phyloP scores from a whole-genome alignment of 2,113 vertebrate species.

The Urocitellus parryii region DNA sequence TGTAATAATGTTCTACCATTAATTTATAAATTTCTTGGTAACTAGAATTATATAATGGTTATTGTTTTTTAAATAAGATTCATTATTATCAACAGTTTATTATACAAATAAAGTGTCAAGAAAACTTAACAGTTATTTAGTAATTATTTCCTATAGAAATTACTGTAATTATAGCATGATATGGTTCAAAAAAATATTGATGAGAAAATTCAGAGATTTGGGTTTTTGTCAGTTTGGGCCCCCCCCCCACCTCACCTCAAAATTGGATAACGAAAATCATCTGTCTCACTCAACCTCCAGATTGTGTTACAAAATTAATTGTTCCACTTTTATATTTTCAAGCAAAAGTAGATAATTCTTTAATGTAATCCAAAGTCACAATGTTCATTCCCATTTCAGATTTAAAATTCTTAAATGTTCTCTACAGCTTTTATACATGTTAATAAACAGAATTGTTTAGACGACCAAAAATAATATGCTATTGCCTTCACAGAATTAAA shows the following conservation, averaged over 20 bases:
- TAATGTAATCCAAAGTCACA: background rate
- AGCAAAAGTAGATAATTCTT: background rate
- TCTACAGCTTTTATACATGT: background rate
- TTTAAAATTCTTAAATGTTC: constrained; percentile 23
- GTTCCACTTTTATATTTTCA: constrained; percentile 32
- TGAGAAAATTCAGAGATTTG: constrained; percentile 51
- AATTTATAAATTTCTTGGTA: constrained; percentile 51
- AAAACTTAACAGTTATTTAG: constrained; percentile 49
- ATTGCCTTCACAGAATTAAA: constrained; percentile 31
- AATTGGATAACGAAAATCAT: constrained; percentile 18
- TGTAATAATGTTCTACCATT: background rate
- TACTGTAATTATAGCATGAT: constrained; percentile 20
- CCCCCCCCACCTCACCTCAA: constrained; percentile 6
- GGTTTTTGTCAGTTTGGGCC: background rate
- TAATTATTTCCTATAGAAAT: background rate
- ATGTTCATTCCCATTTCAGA: constrained; percentile 16
- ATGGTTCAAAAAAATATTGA: background rate
- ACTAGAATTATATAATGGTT: constrained; percentile 29
- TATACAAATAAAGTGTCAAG: constrained; percentile 39
- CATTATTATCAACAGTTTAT: background rate
- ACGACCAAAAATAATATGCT: background rate
- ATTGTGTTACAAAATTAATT: constrained; percentile 35
- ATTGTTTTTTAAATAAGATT: constrained; percentile 38
- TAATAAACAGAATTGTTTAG: constrained; percentile 15
- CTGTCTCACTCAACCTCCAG: background rate